Percentiles rank a stretch among this genome's conserved stretches.
These are phyloP conservation scores for Podarcis raffonei DNA, from an alignment of 2,113 vertebrate species.

Conservation along the genomic window DNA sequence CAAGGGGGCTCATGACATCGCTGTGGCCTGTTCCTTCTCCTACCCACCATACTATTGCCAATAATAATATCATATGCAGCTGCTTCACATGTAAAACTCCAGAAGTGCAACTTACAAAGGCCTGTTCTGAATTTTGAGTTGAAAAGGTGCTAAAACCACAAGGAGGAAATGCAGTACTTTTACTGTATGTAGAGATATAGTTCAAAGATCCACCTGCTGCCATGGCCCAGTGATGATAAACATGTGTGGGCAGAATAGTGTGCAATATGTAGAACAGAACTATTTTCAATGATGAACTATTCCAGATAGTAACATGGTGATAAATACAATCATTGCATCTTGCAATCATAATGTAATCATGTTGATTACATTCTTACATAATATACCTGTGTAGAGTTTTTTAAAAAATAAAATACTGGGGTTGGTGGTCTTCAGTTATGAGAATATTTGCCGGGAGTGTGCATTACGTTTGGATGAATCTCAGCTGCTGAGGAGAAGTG, in stretches of 20 bases:
- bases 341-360: not conserved
- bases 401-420: not conserved
- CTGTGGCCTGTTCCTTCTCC: not conserved
- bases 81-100: not conserved
- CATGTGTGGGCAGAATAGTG: not conserved
- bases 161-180: slow-evolving; percentile 3
- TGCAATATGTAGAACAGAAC: not conserved
- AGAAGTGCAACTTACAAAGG: not conserved
- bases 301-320: not conserved
- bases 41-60: not conserved
- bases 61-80: not conserved
- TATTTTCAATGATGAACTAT: not conserved
- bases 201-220: not conserved
- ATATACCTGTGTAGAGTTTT: not conserved
- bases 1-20: not conserved
- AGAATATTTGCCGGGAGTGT: too few species aligned
- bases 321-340: not conserved
- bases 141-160: not conserved
- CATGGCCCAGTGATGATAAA: not conserved
- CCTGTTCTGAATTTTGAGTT: not conserved
- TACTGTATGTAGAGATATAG: slow-evolving; percentile 5
- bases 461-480: too few species aligned
- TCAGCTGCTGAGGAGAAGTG: too few species aligned
- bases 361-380: not conserved
- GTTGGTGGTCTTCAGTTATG: not conserved